phyloP scores from a whole-genome alignment of 2,797 vertebrate genomes.

The Sorex maritimensis region DNA sequence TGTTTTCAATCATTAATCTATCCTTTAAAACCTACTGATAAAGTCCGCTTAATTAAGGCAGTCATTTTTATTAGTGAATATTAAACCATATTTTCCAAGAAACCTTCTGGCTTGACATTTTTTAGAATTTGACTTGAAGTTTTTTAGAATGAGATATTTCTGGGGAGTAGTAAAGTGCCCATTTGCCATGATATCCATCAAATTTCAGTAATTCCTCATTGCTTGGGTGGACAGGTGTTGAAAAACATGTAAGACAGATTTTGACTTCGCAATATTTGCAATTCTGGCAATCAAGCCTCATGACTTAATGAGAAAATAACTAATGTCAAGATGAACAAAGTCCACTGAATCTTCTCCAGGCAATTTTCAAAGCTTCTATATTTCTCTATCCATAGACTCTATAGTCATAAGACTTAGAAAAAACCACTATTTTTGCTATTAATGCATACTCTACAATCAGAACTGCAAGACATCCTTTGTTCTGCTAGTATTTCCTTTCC shows the following conservation, averaged over 20 bases:
- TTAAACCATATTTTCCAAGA: not conserved
- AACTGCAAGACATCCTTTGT: too few species aligned
- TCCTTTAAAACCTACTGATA: not conserved
- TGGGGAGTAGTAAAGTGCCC: not conserved
- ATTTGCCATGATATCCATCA: not conserved
- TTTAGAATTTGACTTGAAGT: not conserved
- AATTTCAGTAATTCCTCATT: slow-evolving; percentile 4
- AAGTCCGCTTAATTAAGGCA: not conserved
- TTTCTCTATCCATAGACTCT: not conserved
- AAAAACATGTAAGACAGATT: not conserved
- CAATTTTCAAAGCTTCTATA: not conserved
- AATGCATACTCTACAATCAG: not conserved
- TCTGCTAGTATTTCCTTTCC: not conserved
- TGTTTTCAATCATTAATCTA: not conserved
- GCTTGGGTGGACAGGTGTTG: not conserved
- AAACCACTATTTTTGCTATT: not conserved
- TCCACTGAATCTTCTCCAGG: not conserved
- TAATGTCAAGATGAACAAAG: not conserved
- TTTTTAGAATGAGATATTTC: not conserved
- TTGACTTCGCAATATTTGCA: not conserved
- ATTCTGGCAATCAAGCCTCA: not conserved
- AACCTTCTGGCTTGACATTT: not conserved
- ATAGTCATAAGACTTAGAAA: not conserved
- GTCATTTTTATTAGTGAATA: not conserved
- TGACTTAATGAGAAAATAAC: slow-evolving; percentile 17